Percentiles rank a stretch among this genome's conserved stretches.
These are phyloP conservation scores for Ophiothrix spiculata DNA, from an alignment of 35 echinoderm and acorn worm genomes.

Conservation along the genomic window DNA sequence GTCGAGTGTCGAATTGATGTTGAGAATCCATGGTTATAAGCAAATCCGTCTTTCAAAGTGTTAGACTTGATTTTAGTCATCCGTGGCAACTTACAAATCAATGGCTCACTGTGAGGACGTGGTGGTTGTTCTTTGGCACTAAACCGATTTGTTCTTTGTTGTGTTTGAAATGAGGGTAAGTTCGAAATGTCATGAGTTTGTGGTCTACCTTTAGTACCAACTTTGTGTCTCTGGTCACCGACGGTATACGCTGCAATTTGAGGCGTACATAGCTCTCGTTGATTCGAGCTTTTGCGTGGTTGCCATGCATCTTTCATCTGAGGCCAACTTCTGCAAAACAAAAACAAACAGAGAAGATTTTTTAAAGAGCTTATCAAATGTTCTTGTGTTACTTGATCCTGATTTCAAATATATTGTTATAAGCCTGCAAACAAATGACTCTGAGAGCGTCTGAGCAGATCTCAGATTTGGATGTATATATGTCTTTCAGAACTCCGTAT, in stretches of 20 bases:
- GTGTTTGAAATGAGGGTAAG: neutral
- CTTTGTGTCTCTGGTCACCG: neutral
- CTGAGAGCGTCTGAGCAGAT: too few species aligned
- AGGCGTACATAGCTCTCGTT: neutral
- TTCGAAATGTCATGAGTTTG: neutral
- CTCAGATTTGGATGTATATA: too few species aligned
- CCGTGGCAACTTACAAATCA: neutral
- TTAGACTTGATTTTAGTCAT: neutral
- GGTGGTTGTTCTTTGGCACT: neutral
- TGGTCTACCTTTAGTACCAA: neutral
- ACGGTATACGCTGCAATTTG: neutral
- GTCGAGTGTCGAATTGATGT: neutral
- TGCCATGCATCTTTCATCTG: neutral
- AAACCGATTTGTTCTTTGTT: neutral
- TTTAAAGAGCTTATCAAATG: too few species aligned
- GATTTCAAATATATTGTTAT: too few species aligned
- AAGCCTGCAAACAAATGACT: too few species aligned
- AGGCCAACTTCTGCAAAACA: slow-evolving; percentile 1
- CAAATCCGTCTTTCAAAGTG: too few species aligned
- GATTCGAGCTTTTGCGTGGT: neutral
- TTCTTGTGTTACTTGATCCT: too few species aligned
- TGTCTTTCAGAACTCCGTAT: too few species aligned
- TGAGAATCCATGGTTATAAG: neutral
- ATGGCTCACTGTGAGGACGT: neutral
- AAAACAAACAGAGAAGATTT: too few species aligned